phyloP scores from a whole-genome alignment of 2,888 invertebrate genomes.

The Girardia tigrina region DNA sequence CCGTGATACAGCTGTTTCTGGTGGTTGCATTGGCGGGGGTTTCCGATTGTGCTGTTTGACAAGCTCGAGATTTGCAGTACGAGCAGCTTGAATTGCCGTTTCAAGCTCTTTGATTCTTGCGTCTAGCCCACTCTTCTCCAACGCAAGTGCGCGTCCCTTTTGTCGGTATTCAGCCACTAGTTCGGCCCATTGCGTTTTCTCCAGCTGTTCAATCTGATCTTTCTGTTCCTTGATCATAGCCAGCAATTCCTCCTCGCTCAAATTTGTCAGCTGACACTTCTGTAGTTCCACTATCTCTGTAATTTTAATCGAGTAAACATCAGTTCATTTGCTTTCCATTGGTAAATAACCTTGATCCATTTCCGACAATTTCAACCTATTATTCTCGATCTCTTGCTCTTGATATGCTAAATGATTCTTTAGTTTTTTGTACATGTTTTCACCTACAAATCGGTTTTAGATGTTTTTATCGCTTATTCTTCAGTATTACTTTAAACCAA shows the following conservation, averaged over 20 bases:
- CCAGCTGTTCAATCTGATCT: not conserved
- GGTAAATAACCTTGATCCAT: constrained; percentile 30
- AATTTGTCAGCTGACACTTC: not conserved
- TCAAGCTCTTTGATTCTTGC: not conserved
- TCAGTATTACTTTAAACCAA: too few species aligned
- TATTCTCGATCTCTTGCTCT: constrained; percentile 34
- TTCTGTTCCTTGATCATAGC: not conserved
- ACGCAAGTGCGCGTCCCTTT: not conserved
- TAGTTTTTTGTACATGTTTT: constrained; percentile 26
- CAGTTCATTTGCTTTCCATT: too few species aligned
- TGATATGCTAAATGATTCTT: constrained; percentile 29
- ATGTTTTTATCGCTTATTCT: too few species aligned
- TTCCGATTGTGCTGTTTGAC: not conserved
- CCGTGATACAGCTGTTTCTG: not conserved
- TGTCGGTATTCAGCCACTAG: not conserved
- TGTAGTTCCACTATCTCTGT: not conserved
- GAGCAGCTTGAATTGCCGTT: not conserved
- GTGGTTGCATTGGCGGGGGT: too few species aligned
- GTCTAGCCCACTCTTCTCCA: not conserved
- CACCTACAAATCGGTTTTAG: too few species aligned
- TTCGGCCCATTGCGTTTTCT: not conserved
- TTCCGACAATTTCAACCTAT: constrained; percentile 28
- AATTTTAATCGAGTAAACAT: not conserved
- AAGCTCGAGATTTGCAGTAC: not conserved
- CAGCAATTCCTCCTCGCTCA: not conserved